phyloP scores from a whole-genome alignment of 2,888 invertebrate genomes.

The Carabus problematicus region DNA sequence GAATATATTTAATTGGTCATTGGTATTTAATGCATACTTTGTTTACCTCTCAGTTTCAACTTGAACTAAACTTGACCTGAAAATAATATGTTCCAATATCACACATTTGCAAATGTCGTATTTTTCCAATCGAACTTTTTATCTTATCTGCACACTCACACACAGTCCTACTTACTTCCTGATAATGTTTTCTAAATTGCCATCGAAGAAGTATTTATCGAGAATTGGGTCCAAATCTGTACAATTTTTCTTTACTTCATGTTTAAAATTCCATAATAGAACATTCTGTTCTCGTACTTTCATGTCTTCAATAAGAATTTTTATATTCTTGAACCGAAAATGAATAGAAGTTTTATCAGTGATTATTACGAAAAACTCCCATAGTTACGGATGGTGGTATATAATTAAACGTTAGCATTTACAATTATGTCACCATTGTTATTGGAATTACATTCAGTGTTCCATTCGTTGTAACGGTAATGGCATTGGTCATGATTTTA shows the following conservation, averaged over 20 bases:
- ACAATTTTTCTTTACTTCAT: conserved; percentile 44
- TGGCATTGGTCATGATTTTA: not conserved
- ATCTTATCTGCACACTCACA: too few species aligned
- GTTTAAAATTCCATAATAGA: conserved; percentile 61
- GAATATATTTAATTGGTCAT: too few species aligned
- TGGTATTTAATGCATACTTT: too few species aligned
- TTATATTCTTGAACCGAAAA: conserved; percentile 61
- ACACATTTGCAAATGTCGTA: not conserved
- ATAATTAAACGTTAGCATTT: conserved; percentile 13
- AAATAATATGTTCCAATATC: not conserved
- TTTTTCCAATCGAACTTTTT: not conserved
- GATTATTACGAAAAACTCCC: conserved; percentile 26
- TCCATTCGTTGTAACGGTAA: not conserved
- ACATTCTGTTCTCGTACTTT: conserved; percentile 60
- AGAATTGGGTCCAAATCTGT: conserved; percentile 35
- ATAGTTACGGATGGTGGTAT: conserved; percentile 9
- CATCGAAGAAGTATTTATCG: conserved; percentile 36
- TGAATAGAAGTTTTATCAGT: conserved; percentile 10
- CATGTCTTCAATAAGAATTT: conserved; percentile 64
- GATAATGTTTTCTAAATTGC: conserved; percentile 39
- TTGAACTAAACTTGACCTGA: not conserved
- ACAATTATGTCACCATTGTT: not conserved
- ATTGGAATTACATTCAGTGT: not conserved
- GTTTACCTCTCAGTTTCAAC: not conserved
- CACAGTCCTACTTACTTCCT: conserved; percentile 27